phyloP scores from a whole-genome alignment of 1,140 invertebrate genomes.

The Formica selysi region DNA sequence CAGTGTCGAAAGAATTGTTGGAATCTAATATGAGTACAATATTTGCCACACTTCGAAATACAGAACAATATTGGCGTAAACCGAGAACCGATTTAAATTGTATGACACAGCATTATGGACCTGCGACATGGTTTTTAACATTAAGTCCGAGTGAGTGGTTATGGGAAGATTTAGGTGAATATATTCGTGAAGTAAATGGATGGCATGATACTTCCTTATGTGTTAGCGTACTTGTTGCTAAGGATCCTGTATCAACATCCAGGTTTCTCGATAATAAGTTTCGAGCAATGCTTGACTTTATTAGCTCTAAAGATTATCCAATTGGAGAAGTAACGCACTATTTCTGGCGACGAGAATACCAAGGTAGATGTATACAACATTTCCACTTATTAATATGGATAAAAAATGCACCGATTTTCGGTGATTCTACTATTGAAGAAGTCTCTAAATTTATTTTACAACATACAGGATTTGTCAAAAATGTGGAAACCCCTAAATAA shows the following conservation, averaged over 20 bases:
- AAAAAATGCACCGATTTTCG: constrained; percentile 7
- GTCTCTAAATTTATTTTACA: constrained; percentile 21
- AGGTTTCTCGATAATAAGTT: background rate
- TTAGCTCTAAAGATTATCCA: background rate
- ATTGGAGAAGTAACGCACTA: constrained; percentile 23
- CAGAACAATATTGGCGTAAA: background rate
- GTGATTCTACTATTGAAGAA: background rate
- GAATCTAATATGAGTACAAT: background rate
- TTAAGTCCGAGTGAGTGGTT: constrained; percentile 22
- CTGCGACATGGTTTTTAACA: constrained; percentile 14
- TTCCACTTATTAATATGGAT: constrained; percentile 19
- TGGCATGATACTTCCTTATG: background rate
- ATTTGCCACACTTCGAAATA: background rate
- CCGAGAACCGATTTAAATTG: constrained; percentile 8
- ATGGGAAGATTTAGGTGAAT: background rate
- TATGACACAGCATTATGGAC: constrained; percentile 10
- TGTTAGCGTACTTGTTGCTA: background rate
- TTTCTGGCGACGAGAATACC: constrained; percentile 27
- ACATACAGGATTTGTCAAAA: background rate
- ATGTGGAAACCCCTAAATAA: constrained; percentile 47
- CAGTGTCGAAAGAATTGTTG: background rate
- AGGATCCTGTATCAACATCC: background rate
- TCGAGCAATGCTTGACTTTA: background rate
- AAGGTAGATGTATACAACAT: constrained; percentile 16
- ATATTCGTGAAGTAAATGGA: constrained; percentile 1